Conservation (phyloP, 2,888 invertebrate genomes). For the Mesorhabditis spiculigera region DNA sequence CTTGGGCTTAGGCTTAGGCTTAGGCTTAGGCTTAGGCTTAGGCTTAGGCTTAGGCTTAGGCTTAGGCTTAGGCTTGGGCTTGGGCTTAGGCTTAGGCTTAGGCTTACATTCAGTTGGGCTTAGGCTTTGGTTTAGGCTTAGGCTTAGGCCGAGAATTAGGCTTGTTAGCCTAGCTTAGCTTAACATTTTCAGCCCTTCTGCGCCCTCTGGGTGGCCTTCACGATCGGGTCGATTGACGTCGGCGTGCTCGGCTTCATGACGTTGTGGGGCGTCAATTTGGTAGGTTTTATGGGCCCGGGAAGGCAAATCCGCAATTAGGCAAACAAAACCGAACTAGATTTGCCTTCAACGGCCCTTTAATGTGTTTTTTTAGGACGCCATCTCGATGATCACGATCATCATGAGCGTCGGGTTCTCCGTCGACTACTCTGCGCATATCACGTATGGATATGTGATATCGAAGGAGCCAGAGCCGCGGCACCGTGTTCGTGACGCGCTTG, state of each 20-base stretch:
- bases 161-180: not conserved
- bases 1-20: not conserved
- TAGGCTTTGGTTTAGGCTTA: too few relatives aligned
- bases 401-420: constrained; percentile 96
- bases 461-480: constrained; percentile 35
- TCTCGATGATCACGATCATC: constrained; percentile 72
- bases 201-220: constrained; percentile 84
- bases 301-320: too few relatives aligned
- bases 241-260: constrained; percentile 94
- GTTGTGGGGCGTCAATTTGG: constrained; percentile 75
- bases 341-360: not conserved
- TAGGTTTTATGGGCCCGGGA: constrained; percentile 3
- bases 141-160: not conserved
- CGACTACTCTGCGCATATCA: constrained; percentile 76
- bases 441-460: constrained; percentile 50
- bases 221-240: constrained; percentile 84
- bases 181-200: constrained; percentile 71
- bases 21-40: too few relatives aligned
- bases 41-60: too few relatives aligned
- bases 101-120: too few relatives aligned
- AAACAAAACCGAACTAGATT: too few relatives aligned
- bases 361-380: constrained; percentile 64
- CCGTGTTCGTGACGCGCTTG: constrained; percentile 76
- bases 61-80: too few relatives aligned
- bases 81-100: too few relatives aligned